A percentile compares a stretch with the other conserved stretches of the same genome.
Conservation (phyloP, 1,140 invertebrate species). For the Atta texana region DNA sequence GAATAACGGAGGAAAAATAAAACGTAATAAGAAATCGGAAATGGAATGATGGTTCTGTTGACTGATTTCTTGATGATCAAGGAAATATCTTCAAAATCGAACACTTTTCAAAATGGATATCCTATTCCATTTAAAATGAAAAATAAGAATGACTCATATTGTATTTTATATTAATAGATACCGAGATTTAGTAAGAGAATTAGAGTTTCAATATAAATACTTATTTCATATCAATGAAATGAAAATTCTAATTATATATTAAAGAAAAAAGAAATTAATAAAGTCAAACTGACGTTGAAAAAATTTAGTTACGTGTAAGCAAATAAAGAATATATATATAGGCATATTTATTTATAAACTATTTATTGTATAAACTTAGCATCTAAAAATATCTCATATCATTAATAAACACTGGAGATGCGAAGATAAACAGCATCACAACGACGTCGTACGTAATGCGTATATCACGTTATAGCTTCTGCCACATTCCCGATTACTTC, state of each 20-base stretch:
- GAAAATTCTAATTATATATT: background rate
- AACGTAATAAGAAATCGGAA: slow-evolving; percentile 9
- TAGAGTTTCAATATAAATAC: background rate
- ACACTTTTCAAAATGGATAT: slow-evolving; percentile 22
- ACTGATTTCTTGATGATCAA: slow-evolving; percentile 25
- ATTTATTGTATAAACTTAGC: background rate
- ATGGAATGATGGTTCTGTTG: background rate
- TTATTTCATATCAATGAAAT: too few relatives aligned
- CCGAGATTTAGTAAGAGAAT: background rate
- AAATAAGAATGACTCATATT: background rate
- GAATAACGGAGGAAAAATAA: slow-evolving; percentile 31
- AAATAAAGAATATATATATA: background rate
- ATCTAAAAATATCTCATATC: background rate
- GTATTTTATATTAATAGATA: background rate
- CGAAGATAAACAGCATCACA: slow-evolving; percentile 8
- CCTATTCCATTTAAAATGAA: background rate
- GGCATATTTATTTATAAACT: background rate
- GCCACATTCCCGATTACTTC: slow-evolving; percentile 54
- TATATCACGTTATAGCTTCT: slow-evolving; percentile 45
- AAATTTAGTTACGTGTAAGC: background rate
- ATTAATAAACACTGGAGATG: slow-evolving; percentile 9
- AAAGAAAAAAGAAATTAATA: background rate
- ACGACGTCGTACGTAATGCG: background rate
- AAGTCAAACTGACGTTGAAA: background rate
- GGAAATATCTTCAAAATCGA: background rate